These are phyloP conservation scores for Etheostoma perlongum DNA, from an alignment of 2,797 vertebrate genomes.

Conservation along the genomic window DNA sequence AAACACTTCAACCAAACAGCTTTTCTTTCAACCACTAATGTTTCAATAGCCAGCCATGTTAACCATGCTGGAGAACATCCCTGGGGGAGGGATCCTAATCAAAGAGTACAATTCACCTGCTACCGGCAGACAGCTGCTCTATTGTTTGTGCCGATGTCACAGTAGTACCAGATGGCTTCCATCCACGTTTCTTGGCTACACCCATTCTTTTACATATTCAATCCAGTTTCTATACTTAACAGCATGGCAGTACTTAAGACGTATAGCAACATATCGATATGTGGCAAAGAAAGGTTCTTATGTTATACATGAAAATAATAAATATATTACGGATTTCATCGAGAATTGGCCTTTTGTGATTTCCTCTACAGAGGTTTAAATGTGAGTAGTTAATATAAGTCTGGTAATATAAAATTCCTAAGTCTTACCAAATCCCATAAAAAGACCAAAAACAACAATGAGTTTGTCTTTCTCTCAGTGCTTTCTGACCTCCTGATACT, in stretches of 20 bases:
- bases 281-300: not conserved
- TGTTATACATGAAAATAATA: not conserved
- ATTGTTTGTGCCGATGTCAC: conserved; percentile 61
- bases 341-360: not conserved
- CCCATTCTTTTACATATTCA: not conserved
- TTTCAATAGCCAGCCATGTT: no score
- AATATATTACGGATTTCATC: not conserved
- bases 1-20: not conserved
- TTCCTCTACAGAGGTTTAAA: not conserved
- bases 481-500: no score
- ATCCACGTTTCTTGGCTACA: conserved; percentile 2
- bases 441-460: no score
- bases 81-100: conserved; percentile 3
- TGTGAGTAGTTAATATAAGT: no score
- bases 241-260: not conserved
- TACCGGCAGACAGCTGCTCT: conserved; percentile 76
- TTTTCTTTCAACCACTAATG: no score
- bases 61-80: not conserved
- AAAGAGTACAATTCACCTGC: conserved; percentile 67
- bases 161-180: conserved; percentile 61
- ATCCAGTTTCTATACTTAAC: not conserved
- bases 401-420: no score
- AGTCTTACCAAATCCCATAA: no score
- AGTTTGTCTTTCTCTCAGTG: no score
- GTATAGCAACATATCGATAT: not conserved